Evolutionary conservation across 2,888 invertebrate species (phyloP), one percentile per base, ranked within the genome.

Genomic region (Ochropleura leucogaster): DNA sequence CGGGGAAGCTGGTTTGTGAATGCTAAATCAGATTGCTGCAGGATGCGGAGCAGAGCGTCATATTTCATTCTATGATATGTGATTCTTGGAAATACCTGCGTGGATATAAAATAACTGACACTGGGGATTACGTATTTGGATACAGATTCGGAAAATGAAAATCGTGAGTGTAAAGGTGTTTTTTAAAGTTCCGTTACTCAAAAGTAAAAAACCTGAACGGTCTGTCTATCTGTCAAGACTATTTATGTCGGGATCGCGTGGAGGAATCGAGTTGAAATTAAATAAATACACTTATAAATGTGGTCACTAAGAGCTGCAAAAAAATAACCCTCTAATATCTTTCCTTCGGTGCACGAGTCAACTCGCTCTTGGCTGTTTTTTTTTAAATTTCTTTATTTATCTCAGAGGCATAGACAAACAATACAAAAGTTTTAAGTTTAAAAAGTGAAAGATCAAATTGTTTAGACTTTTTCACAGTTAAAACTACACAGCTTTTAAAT

Each of bases 1-100:
- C 93, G 89, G 90, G 90, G 89, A 90, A 91, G 91, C 89, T 87
- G 92, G 92, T 93, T 93, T 92, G 92, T 93, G 95, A 95, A 95
- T 95, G 94, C 94, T 89, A 92, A 95, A 95, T 95, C 93, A 92
- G 92, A 80, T 83, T 76, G 79, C 73, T 72, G 70, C 51, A 44
- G 74, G 72, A 77, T 47, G 71, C 42, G 70, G 57, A 64, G 73
- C 74, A 66, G 69, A 49, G 71, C 68, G 75, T 74, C 75, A 74
- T 86, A 74, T 83, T 83, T 79, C 68, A 80, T 79, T 57, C 69
- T 65, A 69, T 74, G 73, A 68, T 73, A 82, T 68, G 78, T 63
- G 72, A 64, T 85, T 79, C 79, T 73, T 77, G 67, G 53, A 67
- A 77, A 77, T 74, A 76, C 68, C 74, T 79, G 65, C 44, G 47